These are phyloP conservation scores for Notospermus geniculatus DNA, from an alignment of 1,140 invertebrate genomes.

Conservation along the genomic window DNA sequence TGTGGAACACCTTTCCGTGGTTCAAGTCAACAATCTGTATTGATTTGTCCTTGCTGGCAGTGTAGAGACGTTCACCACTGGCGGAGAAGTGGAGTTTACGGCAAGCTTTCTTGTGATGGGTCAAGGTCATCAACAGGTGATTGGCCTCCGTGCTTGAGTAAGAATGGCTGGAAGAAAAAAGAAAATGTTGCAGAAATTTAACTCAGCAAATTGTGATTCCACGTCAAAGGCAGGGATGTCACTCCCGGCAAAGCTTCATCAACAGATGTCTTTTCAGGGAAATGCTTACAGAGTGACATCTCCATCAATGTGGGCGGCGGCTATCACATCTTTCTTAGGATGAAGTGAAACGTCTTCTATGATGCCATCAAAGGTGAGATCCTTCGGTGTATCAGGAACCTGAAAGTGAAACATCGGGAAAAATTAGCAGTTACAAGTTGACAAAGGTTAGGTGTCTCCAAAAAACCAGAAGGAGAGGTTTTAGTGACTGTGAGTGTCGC, in stretches of 20 bases:
- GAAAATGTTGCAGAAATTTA: too few relatives aligned
- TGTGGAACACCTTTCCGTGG: conserved; percentile 71
- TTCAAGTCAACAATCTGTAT: conserved; percentile 76
- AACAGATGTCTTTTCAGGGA: too few relatives aligned
- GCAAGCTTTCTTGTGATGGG: conserved; percentile 77
- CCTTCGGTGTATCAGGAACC: conserved; percentile 69
- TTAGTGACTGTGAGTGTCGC: too few relatives aligned
- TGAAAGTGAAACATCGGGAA: too few relatives aligned
- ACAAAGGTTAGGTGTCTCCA: too few relatives aligned
- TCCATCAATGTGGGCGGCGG: conserved; percentile 73
- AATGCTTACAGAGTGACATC: conserved; percentile 68
- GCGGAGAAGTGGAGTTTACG: conserved; percentile 77
- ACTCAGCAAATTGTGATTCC: too few relatives aligned
- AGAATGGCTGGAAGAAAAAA: conserved; percentile 38
- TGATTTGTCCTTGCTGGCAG: conserved; percentile 77
- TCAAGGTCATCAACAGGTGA: conserved; percentile 66
- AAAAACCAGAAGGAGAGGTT: too few relatives aligned
- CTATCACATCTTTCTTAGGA: conserved; percentile 73
- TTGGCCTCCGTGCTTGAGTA: conserved; percentile 63
- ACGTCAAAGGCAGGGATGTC: too few relatives aligned
- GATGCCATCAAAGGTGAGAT: conserved; percentile 70
- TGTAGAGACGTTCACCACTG: conserved; percentile 72
- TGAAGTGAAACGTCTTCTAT: conserved; percentile 80
- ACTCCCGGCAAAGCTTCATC: too few relatives aligned
- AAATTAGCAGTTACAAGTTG: too few relatives aligned